Evolutionary conservation across 2,888 invertebrate genomes (phyloP).

Genomic region (Harpalus rufipes): DNA sequence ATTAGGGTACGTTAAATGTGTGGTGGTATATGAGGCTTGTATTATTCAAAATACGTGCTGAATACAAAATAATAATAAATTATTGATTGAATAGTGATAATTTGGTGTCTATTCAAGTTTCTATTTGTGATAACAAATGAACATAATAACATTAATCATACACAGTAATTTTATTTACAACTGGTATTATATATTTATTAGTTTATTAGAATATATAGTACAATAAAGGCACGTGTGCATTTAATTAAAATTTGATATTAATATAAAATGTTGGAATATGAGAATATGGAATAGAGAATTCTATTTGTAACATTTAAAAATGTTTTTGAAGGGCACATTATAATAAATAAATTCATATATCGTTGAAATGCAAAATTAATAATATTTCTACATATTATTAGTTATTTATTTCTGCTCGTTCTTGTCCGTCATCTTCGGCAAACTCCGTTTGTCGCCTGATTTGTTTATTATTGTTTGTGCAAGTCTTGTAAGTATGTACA

Average conservation of each 20-base stretch:
- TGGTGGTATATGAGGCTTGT: not conserved
- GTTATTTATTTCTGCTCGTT: not conserved
- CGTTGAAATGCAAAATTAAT: too few relatives aligned
- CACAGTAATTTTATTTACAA: not conserved
- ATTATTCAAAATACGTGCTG: not conserved
- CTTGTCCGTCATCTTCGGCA: not conserved
- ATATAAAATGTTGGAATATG: too few relatives aligned
- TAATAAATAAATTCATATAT: too few relatives aligned
- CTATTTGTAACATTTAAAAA: too few relatives aligned
- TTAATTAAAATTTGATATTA: too few relatives aligned
- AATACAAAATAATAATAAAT: not conserved
- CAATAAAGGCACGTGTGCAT: not conserved
- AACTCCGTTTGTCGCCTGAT: not conserved
- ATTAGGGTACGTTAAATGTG: not conserved
- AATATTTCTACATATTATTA: not conserved
- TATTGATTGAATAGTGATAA: not conserved
- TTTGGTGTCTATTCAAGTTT: not conserved
- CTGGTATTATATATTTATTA: not conserved
- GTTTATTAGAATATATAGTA: not conserved
- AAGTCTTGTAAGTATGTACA: too few relatives aligned
- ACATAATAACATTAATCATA: slow-evolving; percentile 7
- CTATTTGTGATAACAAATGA: not conserved
- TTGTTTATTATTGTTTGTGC: not conserved
- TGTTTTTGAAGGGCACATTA: too few relatives aligned
- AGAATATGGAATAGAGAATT: too few relatives aligned